Percentiles rank a stretch among this genome's conserved stretches.
Evolutionary conservation across 2,888 invertebrate species (phyloP).

Genomic region (Nymphalis urticae): DNA sequence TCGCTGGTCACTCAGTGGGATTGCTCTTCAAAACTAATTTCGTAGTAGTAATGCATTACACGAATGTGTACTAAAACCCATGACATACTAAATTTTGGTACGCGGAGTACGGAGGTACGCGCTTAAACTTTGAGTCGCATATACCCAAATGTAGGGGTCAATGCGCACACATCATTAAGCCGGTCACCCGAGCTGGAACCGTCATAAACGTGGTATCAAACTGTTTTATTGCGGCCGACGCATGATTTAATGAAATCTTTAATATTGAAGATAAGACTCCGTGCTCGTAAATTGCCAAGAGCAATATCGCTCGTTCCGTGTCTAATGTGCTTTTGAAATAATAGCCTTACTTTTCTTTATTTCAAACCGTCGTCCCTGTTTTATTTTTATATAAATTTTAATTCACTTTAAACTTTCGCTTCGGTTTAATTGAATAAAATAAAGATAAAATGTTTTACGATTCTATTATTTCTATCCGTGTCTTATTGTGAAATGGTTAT

Average conservation of each 20-base stretch:
- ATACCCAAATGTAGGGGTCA: constrained; percentile 51
- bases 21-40: not conserved
- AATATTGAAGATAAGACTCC: constrained; percentile 75
- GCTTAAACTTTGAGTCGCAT: constrained; percentile 40
- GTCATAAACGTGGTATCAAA: constrained; percentile 76
- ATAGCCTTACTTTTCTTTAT: constrained; percentile 51
- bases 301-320: constrained; percentile 38
- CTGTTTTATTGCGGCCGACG: constrained; percentile 75
- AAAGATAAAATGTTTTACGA: constrained; percentile 36
- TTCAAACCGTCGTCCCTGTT: constrained; percentile 37
- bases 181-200: constrained; percentile 67
- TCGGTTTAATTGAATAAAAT: constrained; percentile 38
- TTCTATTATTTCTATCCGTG: constrained; percentile 26
- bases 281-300: constrained; percentile 62
- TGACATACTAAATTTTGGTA: not conserved
- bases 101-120: constrained; percentile 4
- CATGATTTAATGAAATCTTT: constrained; percentile 82
- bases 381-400: constrained; percentile 46
- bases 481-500: constrained; percentile 17
- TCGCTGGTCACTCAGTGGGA: too few relatives aligned
- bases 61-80: not conserved
- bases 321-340: constrained; percentile 54
- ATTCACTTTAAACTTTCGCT: constrained; percentile 34
- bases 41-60: too few relatives aligned
- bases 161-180: constrained; percentile 73